Evolutionary conservation across 2,888 invertebrate genomes (phyloP).

Genomic region (Oasisia sp.): DNA sequence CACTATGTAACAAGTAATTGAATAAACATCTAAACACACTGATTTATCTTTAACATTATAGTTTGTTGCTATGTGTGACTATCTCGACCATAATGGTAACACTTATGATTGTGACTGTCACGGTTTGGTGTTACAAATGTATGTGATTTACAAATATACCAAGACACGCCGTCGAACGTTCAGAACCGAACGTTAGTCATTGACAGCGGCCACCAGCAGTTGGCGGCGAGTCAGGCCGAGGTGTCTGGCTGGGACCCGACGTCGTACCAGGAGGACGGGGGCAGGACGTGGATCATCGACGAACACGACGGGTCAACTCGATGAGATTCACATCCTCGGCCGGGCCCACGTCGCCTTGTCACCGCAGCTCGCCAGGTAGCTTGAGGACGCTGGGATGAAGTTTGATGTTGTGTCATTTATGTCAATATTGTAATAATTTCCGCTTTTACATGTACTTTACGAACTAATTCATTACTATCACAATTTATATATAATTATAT

Average conservation of each 20-base stretch:
- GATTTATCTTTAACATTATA: no score
- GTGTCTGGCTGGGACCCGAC: not conserved
- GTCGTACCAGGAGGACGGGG: conserved; percentile 38
- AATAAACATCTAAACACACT: no score
- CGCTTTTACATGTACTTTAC: not conserved
- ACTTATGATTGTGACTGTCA: no score
- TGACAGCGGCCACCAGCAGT: conserved; percentile 42
- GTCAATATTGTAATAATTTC: no score
- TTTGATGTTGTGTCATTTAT: not conserved
- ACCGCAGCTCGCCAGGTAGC: conserved; percentile 42
- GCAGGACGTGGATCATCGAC: conserved; percentile 44
- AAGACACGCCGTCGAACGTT: conserved; percentile 46
- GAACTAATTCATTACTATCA: no score
- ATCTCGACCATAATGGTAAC: no score
- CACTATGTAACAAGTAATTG: no score
- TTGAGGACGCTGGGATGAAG: not conserved
- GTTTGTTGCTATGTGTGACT: no score
- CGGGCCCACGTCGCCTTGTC: conserved; percentile 48
- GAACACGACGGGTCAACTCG: conserved; percentile 38
- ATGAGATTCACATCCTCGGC: conserved; percentile 44
- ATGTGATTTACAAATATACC: conserved; percentile 17
- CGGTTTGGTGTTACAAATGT: no score
- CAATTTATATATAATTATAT: no score
- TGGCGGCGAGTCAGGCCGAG: conserved; percentile 18
- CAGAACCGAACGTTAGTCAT: conserved; percentile 49